Evolutionary conservation across 2,113 vertebrate genomes (phyloP).

Genomic region (Proterorhinus semilunaris): DNA sequence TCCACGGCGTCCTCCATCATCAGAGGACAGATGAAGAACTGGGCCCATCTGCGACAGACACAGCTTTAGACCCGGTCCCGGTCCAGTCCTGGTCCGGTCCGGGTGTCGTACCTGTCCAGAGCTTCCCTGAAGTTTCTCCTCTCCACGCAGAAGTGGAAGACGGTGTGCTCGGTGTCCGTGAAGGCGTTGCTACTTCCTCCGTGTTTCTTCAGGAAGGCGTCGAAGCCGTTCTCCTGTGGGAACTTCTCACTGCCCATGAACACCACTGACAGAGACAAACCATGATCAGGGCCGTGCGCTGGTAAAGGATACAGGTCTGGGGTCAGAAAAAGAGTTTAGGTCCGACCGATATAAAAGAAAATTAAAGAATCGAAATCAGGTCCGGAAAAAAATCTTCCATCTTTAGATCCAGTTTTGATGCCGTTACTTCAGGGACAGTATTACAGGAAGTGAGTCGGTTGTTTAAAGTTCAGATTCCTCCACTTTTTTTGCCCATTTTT

Average conservation of each 20-base stretch:
- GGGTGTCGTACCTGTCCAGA: conserved; percentile 82
- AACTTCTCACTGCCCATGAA: conserved; percentile 98
- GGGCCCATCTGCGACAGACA: conserved; percentile 85
- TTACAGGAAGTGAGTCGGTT: no score
- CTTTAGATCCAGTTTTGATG: no score
- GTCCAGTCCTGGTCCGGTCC: background rate
- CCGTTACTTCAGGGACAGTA: no score
- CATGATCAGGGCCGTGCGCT: no score
- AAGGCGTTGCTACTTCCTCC: conserved; percentile 95
- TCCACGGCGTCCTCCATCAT: conserved; percentile 95
- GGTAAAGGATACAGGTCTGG: no score
- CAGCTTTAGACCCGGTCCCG: background rate
- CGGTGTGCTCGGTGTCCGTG: conserved; percentile 92
- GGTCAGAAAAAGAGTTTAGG: no score
- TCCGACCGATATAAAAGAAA: no score
- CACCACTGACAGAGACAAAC: no score
- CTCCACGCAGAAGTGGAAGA: conserved; percentile 96
- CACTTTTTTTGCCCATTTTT: no score
- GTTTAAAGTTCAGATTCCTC: no score
- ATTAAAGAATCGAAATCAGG: no score
- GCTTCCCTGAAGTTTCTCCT: conserved; percentile 91
- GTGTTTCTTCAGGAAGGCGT: conserved; percentile 93
- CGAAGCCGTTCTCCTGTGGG: conserved; percentile 94
- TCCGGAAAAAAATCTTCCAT: no score
- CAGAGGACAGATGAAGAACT: conserved; percentile 95